Evolutionary conservation across 2,797 vertebrate genomes (phyloP).

Genomic region (Leptatherina wallacei): DNA sequence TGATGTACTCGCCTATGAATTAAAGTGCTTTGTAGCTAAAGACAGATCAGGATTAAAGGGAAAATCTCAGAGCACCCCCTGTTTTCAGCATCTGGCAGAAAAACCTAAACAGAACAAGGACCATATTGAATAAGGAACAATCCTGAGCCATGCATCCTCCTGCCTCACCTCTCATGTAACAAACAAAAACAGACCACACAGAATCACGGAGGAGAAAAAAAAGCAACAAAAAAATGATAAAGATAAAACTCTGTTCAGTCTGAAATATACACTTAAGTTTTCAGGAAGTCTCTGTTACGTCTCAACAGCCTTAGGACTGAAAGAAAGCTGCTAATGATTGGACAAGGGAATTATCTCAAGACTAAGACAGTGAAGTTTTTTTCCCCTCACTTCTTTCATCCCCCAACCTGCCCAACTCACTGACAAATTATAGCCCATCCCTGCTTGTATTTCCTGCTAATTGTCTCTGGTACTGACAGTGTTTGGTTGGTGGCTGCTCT

Average conservation of each 20-base stretch:
- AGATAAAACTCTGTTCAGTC: background rate
- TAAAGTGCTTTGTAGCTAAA: too few relatives aligned
- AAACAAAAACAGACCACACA: background rate
- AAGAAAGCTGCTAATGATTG: slow-evolving; percentile 40
- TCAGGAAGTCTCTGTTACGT: background rate
- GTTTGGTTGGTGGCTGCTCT: slow-evolving; percentile 32
- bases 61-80: too few relatives aligned
- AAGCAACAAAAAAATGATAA: background rate
- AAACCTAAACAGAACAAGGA: background rate
- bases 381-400: background rate
- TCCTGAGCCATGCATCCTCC: too few relatives aligned
- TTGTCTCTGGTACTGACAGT: slow-evolving; percentile 55
- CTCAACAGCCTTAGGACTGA: slow-evolving; percentile 9
- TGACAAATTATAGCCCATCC: slow-evolving; percentile 54
- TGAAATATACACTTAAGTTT: background rate
- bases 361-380: slow-evolving; percentile 5
- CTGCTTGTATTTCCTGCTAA: slow-evolving; percentile 44
- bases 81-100: background rate
- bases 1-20: too few relatives aligned
- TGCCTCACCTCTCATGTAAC: background rate
- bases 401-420: background rate
- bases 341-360: slow-evolving; percentile 32
- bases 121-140: background rate
- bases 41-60: too few relatives aligned
- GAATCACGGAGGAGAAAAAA: background rate